These are phyloP conservation scores for Eristalis tenax DNA, from an alignment of 2,888 invertebrate species.

Conservation along the genomic window DNA sequence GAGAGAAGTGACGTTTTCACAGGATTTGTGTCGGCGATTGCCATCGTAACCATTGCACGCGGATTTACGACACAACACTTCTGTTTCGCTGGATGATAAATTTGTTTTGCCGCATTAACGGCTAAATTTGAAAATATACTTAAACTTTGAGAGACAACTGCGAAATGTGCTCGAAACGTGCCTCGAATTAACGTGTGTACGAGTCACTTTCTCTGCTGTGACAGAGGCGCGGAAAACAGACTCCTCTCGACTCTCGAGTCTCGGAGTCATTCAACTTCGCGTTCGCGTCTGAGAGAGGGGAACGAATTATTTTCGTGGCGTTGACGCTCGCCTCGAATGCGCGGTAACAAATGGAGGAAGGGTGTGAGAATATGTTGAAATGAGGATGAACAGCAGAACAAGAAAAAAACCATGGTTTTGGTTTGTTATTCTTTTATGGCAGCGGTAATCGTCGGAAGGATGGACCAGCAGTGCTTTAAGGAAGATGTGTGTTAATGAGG, in stretches of 20 bases:
- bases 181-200: background rate
- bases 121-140: constrained; percentile 34
- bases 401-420: background rate
- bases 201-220: constrained; percentile 16
- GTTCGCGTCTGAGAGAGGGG: constrained; percentile 35
- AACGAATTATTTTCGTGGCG: constrained; percentile 14
- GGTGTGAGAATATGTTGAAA: constrained; percentile 65
- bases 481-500: background rate
- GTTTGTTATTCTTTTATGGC: constrained; percentile 27
- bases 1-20: constrained; percentile 36
- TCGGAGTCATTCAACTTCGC: constrained; percentile 54
- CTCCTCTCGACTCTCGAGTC: constrained; percentile 12
- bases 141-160: constrained; percentile 14
- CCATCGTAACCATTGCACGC: constrained; percentile 32
- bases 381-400: constrained; percentile 34
- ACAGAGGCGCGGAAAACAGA: constrained; percentile 15
- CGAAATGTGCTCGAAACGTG: background rate
- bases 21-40: constrained; percentile 15
- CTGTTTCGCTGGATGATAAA: constrained; percentile 43
- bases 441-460: constrained; percentile 4
- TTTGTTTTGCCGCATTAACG: constrained; percentile 27
- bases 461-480: background rate
- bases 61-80: constrained; percentile 44
- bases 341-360: constrained; percentile 37
- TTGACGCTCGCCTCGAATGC: background rate